phyloP scores from a whole-genome alignment of 2,113 vertebrate species.

The Gobius niger region DNA sequence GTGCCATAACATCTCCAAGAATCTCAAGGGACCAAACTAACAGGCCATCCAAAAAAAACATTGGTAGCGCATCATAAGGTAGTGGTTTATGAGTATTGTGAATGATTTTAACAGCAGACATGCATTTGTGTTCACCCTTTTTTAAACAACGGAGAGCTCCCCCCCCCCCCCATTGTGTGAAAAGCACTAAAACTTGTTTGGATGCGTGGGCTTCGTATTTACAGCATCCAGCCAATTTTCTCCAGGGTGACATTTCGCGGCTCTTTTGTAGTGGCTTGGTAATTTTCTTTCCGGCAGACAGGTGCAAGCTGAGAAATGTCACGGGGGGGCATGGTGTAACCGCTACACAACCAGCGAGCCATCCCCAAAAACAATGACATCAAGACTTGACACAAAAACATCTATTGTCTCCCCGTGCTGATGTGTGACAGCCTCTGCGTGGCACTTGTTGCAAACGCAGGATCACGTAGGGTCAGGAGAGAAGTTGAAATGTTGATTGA shows the following conservation, averaged over 20 bases:
- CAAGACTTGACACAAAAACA: not conserved
- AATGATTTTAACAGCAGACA: not conserved
- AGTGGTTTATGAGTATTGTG: not conserved
- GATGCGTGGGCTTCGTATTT: not conserved
- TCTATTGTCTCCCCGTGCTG: not conserved
- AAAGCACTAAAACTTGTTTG: not conserved
- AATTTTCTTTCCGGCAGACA: not conserved
- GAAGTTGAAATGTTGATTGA: too few relatives aligned
- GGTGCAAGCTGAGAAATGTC: not conserved
- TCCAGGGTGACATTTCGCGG: constrained; percentile 1
- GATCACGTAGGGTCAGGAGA: not conserved
- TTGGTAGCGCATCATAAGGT: not conserved
- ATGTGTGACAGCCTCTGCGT: constrained; percentile 15
- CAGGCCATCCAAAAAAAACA: too few relatives aligned
- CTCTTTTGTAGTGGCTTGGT: constrained; percentile 11
- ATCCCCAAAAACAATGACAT: constrained; percentile 6
- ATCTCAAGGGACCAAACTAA: too few relatives aligned
- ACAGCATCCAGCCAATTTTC: constrained; percentile 2
- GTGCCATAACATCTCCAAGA: too few relatives aligned
- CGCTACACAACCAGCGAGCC: constrained; percentile 9
- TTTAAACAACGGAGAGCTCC: constrained; percentile 7
- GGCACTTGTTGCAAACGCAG: constrained; percentile 11
- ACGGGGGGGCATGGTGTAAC: not conserved
- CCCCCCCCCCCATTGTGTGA: constrained; percentile 3
- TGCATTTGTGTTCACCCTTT: constrained; percentile 3